Percentiles rank a stretch among this genome's conserved stretches.
Conservation (phyloP, 2,113 vertebrate species). For the Callipepla californica region DNA sequence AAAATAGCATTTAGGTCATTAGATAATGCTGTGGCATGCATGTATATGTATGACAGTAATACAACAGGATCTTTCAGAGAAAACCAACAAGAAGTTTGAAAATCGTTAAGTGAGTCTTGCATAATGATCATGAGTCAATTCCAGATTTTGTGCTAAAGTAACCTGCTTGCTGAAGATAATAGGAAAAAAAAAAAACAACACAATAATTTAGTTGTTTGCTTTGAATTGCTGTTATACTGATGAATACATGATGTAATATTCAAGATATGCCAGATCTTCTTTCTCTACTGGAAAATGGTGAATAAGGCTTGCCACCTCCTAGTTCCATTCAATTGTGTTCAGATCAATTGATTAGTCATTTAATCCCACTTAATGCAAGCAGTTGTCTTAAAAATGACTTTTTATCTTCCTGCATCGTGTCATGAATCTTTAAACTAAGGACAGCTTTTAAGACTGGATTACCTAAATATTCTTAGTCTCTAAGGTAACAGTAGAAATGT, state of each 20-base stretch:
- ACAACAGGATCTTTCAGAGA: neutral
- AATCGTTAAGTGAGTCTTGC: neutral
- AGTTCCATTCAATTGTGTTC: neutral
- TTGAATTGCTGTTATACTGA: neutral
- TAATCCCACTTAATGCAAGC: slow-evolving; percentile 27
- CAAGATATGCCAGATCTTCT: neutral
- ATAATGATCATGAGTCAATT: neutral
- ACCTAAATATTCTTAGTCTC: neutral
- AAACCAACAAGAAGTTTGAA: neutral
- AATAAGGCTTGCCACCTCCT: neutral
- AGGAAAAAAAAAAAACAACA: neutral
- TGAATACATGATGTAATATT: neutral
- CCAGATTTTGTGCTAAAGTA: neutral
- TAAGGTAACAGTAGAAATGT: neutral
- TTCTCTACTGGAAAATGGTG: neutral
- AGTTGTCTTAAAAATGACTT: slow-evolving; percentile 2
- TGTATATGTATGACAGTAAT: neutral
- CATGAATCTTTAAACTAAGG: neutral
- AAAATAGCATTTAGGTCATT: neutral
- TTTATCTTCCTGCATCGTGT: neutral
- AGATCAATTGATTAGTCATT: slow-evolving; percentile 5
- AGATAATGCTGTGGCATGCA: neutral
- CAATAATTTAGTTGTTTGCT: neutral
- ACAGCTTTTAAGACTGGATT: neutral
- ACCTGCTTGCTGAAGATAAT: neutral